Base-by-base conservation (phyloP, 2,113 vertebrate genomes). In the Lasiurus borealis region DNA sequence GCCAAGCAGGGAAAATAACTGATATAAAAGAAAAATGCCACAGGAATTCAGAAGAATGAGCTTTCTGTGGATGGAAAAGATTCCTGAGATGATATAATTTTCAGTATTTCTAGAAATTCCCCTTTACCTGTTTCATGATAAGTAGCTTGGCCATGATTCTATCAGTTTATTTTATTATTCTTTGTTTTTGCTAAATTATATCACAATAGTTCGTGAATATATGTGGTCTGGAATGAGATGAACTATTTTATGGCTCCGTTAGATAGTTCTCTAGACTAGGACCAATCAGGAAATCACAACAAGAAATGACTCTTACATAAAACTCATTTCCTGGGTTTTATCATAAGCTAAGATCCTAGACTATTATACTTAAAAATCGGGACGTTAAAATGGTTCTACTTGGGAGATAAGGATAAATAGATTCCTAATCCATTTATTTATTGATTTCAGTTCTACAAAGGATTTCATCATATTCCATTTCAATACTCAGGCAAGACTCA, bases 381-480 rank as follows among this genome's bases (percentile, higher is more conserved):
- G 4, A 57, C 18, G 16, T 77, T 88, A 81, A 57, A 88, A 68
- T 57, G n/a, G 54, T 62, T 87, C 31, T 80, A 0, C 23, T 44
- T 81, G 34, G 29, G 66, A 88, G 7, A 66, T 13, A 88, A 9
- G 10, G 1, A 36, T 81, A 31, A 72, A 95, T 10, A 89, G 59
- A 72, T 92, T 88, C 10, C 31, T 57, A 78, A 94, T 91, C 15
- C 34, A 62, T 19, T 44, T 91, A 71, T 69, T 71, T 96, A 76
- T 85, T 59, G 40, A n/a, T 92, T 93, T 96, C 48, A 71, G 8
- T 14, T 59, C 48, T 71, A 68, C 46, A 91, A 54, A 77, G 46
- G 3, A 93, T 68, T 88, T 52, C 50, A 80, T 95, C 82, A 85
- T 4, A 89, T 48, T 64, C 8, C 34, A 4, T 83, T 14, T 94